A percentile compares a stretch with the other conserved stretches of the same genome.
Conservation (phyloP, 2,888 invertebrate genomes). For the Mesorhabditis spiculigera region DNA sequence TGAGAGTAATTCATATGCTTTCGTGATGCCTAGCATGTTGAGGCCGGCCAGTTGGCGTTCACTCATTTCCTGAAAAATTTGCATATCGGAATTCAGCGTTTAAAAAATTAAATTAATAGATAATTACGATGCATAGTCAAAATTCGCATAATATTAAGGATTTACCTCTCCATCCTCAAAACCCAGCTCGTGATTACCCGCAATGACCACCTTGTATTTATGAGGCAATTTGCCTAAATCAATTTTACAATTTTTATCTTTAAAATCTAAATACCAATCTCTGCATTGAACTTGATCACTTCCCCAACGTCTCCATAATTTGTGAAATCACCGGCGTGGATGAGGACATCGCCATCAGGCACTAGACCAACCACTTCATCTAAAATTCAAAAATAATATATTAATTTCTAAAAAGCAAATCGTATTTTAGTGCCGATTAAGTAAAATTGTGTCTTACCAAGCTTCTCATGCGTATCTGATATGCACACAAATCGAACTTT, state of each 20-base stretch:
- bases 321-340: conserved; percentile 57
- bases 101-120: background rate
- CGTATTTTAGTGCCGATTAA: background rate
- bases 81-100: background rate
- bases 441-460: conserved; percentile 14
- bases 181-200: conserved; percentile 50
- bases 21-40: conserved; percentile 53
- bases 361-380: conserved; percentile 27
- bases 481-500: conserved; percentile 51
- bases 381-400: background rate
- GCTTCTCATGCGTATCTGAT: conserved; percentile 55
- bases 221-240: conserved; percentile 41
- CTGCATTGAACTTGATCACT: conserved; percentile 57
- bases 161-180: conserved; percentile 42
- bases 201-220: conserved; percentile 46
- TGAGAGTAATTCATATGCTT: conserved; percentile 54
- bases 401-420: background rate
- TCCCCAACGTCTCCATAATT: conserved; percentile 55
- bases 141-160: conserved; percentile 15
- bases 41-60: conserved; percentile 39
- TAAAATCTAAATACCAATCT: conserved; percentile 38
- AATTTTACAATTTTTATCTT: background rate
- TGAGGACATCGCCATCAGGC: conserved; percentile 53
- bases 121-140: background rate
- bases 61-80: background rate